These are phyloP conservation scores for Aphelenchoides besseyi DNA, from an alignment of 1,140 invertebrate species.

Conservation along the genomic window DNA sequence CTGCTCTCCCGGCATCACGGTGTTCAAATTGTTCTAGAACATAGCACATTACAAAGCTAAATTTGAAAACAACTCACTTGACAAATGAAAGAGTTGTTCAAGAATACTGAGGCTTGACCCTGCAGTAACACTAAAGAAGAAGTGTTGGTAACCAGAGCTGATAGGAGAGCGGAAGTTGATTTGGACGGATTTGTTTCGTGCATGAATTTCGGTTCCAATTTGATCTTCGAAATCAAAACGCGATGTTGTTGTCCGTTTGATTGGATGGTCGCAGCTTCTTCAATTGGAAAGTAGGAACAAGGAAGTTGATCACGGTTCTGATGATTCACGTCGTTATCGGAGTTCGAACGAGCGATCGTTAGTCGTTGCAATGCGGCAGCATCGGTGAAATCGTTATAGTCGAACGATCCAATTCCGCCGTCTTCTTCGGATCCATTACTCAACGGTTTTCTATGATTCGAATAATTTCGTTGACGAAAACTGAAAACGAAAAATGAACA, in stretches of 20 bases:
- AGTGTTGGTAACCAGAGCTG: constrained; percentile 63
- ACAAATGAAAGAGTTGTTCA: constrained; percentile 66
- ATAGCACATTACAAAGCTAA: not conserved
- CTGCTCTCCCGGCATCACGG: constrained; percentile 64
- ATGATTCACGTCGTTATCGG: constrained; percentile 32
- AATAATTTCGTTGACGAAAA: constrained; percentile 35
- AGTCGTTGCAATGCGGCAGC: constrained; percentile 52
- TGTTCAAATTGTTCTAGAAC: constrained; percentile 54
- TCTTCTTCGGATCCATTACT: constrained; percentile 57
- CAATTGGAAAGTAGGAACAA: constrained; percentile 63
- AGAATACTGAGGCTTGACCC: constrained; percentile 64
- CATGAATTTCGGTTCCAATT: constrained; percentile 63
- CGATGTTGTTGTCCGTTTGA: constrained; percentile 60
- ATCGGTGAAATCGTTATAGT: constrained; percentile 59
- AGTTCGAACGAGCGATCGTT: constrained; percentile 38
- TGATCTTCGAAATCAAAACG: constrained; percentile 50
- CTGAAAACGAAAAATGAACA: constrained; percentile 10
- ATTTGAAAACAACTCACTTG: constrained; percentile 56
- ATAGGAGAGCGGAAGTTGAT: constrained; percentile 63
- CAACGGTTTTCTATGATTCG: constrained; percentile 18
- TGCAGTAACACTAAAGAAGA: constrained; percentile 63
- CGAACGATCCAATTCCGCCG: constrained; percentile 60
- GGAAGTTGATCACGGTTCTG: constrained; percentile 59
- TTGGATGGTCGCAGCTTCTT: constrained; percentile 58
- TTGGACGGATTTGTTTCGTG: constrained; percentile 64